These are phyloP conservation scores for Tychaedon coryphoeus DNA, from an alignment of 2,113 vertebrate species.

Conservation along the genomic window DNA sequence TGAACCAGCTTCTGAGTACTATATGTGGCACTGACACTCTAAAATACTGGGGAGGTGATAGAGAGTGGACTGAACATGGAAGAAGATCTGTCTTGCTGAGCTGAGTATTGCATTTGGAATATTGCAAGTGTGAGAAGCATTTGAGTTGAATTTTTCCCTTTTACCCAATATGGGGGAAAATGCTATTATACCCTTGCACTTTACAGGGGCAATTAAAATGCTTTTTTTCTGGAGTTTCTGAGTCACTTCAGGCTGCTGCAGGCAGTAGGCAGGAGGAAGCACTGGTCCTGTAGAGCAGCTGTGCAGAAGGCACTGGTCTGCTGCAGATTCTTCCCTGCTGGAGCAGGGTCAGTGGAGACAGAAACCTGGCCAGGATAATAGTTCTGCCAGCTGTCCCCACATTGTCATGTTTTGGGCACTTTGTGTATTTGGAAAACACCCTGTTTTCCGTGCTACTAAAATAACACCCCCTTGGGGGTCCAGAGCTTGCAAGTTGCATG, in stretches of 20 bases:
- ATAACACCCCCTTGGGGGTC: not conserved
- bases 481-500: accelerated
- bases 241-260: not conserved
- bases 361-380: not conserved
- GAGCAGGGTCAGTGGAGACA: not conserved
- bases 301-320: not conserved
- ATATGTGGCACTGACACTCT: not conserved
- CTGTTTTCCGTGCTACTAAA: not conserved
- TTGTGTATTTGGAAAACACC: not conserved
- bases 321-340: not conserved
- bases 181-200: no score
- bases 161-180: not conserved
- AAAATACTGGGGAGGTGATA: not conserved
- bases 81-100: not conserved
- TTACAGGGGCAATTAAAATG: not conserved
- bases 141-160: not conserved
- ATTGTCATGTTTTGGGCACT: not conserved
- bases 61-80: not conserved
- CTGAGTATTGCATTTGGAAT: not conserved
- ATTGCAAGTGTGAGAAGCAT: not conserved
- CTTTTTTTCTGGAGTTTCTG: not conserved
- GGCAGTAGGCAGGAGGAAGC: not conserved
- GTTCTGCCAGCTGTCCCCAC: not conserved
- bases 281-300: not conserved
- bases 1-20: not conserved